A percentile compares a stretch with the other conserved stretches of the same genome.
These are phyloP conservation scores for Xiphorhynchus elegans DNA, from an alignment of 2,113 vertebrate genomes.

Conservation along the genomic window DNA sequence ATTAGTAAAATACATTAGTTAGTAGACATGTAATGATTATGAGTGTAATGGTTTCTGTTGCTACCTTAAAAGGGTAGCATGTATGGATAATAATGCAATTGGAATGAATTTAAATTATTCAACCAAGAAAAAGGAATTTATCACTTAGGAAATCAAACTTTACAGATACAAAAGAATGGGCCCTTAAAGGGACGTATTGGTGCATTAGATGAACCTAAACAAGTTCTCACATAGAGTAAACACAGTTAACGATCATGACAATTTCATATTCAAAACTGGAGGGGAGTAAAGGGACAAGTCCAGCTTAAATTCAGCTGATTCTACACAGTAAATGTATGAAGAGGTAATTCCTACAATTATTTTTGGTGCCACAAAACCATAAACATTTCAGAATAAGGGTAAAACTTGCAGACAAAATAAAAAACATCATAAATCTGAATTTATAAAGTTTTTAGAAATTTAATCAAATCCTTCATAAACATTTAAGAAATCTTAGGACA, in stretches of 20 bases:
- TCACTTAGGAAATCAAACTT: not conserved
- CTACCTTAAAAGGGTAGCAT: not conserved
- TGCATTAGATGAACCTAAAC: not conserved
- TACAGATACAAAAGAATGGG: not conserved
- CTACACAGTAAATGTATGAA: not conserved
- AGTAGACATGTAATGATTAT: not conserved
- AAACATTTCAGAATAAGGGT: not conserved
- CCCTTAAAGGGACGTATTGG: not conserved
- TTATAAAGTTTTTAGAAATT: not conserved
- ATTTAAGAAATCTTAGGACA: not conserved
- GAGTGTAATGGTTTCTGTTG: not conserved
- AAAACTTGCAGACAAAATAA: not conserved
- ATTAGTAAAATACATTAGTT: not conserved
- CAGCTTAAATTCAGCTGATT: not conserved
- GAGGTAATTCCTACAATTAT: not conserved
- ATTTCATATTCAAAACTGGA: not conserved
- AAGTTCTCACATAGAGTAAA: not conserved
- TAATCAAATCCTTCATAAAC: not conserved
- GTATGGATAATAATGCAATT: not conserved
- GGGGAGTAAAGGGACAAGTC: not conserved
- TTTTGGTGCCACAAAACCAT: not conserved
- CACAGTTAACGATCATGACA: not conserved
- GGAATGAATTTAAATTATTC: not conserved
- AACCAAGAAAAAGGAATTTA: not conserved
- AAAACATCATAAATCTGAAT: not conserved